Base-by-base conservation (phyloP, 2,797 vertebrate species). In the Iguana delicatissima region DNA sequence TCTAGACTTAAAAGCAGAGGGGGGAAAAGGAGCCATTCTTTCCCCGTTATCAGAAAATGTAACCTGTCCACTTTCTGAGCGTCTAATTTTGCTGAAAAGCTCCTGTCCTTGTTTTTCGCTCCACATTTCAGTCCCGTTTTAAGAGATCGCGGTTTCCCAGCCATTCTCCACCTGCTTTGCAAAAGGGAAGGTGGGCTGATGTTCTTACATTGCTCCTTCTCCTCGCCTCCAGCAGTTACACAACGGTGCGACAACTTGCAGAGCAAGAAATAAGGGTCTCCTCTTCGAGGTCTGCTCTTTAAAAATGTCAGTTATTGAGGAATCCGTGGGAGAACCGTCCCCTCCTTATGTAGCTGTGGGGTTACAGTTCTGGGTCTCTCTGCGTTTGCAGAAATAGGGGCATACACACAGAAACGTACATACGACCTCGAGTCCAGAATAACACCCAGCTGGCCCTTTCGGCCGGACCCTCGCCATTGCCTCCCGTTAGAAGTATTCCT, bases 101-200 rank as follows among this genome's bases (percentile, higher is more conserved):
- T 52, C 10, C 52, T 12, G 52, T 52, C 6, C 52, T 95, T 91
- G 94, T 94, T 94, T 95, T 95, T 42, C n/a, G 20, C 69, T 4
- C 93, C 91, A 92, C 90, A 91, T 95, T 87, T 89, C 76, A 95
- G 85, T 46, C 93, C 94, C 96, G 95, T 92, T 80, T 82, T 89
- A 89, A 76, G 90, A 96, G 94, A 57, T 94, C 95, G 93, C 94
- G 95, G 96, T 94, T 92, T 94, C 94, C 92, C 92, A 91, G 92
- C 89, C 93, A 88, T 4, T 24, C 24, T 38, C 13, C 62, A 79
- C 83, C 83, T 42, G 62, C n/a, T 35, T 42, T 72, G 2, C 32
- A 14, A 72, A 42, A 0, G 38, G 32, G 22, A 26, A 57, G 7
- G 8, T 46, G n/a, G 12, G 12, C 0, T 69, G 84, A 4, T 55